Evolutionary conservation across 23 tunicate species (phyloP).

Genomic region (Clavelina lepadiformis): DNA sequence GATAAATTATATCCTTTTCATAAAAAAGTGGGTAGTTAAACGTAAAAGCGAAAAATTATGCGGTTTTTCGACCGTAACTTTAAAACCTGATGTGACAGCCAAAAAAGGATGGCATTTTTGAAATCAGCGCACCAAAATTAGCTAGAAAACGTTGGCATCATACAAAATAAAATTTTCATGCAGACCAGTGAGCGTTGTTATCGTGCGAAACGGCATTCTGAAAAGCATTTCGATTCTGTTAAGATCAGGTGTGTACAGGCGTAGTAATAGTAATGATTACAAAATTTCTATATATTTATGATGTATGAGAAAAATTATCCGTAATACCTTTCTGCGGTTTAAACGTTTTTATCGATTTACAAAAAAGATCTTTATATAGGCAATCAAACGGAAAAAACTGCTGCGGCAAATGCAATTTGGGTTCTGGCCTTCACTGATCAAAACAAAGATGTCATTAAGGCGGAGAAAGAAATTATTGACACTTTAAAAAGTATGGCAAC

Average conservation of each 20-base stretch:
- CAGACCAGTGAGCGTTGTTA: slow-evolving; percentile 28
- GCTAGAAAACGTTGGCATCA: too few species aligned
- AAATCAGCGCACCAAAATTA: too few species aligned
- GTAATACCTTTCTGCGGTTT: not conserved
- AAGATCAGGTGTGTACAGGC: slow-evolving; percentile 26
- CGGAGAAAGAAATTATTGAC: not conserved
- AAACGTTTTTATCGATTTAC: not conserved
- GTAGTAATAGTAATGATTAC: not conserved
- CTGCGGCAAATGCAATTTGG: slow-evolving; percentile 47
- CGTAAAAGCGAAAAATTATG: too few species aligned
- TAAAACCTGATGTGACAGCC: too few species aligned
- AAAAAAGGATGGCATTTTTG: too few species aligned
- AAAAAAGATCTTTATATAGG: slow-evolving; percentile 23
- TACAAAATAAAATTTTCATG: too few species aligned
- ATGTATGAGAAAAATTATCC: not conserved
- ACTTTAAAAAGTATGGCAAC: too few species aligned
- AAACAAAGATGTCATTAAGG: slow-evolving; percentile 13
- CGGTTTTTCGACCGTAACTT: too few species aligned
- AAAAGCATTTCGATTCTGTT: slow-evolving; percentile 20
- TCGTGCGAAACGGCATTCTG: slow-evolving; percentile 37
- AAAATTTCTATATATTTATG: not conserved
- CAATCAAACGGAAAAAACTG: slow-evolving; percentile 21
- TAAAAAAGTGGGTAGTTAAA: too few species aligned
- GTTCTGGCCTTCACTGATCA: slow-evolving; percentile 48
- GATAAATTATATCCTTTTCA: too few species aligned